Conservation (phyloP, 2,113 vertebrate species). For the Saccopteryx bilineata region DNA sequence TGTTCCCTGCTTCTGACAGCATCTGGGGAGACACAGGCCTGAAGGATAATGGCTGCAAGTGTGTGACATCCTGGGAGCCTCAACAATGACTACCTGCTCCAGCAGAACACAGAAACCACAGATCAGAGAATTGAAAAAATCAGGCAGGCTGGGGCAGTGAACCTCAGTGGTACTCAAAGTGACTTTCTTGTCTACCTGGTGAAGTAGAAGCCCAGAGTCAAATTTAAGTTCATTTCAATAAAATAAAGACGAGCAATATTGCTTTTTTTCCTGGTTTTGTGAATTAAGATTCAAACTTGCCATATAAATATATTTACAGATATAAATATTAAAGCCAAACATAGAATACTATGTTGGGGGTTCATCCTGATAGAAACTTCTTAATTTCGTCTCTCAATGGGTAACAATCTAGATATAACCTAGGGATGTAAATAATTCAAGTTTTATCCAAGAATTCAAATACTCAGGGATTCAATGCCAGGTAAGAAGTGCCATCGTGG, state of each 20-base stretch:
- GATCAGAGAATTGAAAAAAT: neutral
- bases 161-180: neutral
- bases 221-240: neutral
- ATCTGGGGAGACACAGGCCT: neutral
- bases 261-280: neutral
- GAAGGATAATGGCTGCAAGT: neutral
- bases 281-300: neutral
- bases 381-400: neutral
- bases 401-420: conserved; percentile 35
- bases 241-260: neutral
- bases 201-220: neutral
- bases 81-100: neutral
- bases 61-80: neutral
- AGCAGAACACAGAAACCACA: neutral
- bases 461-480: neutral
- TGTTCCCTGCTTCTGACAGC: neutral
- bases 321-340: conserved; percentile 2
- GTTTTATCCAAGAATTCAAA: conserved; percentile 31
- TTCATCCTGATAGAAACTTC: neutral
- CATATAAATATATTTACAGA: neutral
- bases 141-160: neutral
- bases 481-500: neutral
- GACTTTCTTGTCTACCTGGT: neutral
- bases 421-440: neutral
- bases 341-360: neutral